phyloP scores from a whole-genome alignment of 2,797 vertebrate genomes.

The Tamandua tetradactyla region DNA sequence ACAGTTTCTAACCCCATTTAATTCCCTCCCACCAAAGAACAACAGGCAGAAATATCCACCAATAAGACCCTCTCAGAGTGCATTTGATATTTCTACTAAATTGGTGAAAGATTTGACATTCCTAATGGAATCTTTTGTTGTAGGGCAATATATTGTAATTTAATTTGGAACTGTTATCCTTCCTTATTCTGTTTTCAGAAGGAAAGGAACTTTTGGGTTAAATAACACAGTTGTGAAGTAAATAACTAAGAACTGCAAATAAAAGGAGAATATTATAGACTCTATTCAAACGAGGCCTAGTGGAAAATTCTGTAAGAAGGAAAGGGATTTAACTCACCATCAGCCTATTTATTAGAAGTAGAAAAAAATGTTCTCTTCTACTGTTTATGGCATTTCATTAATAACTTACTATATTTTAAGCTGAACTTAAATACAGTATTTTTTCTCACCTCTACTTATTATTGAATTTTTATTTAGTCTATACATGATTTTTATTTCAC shows the following conservation, averaged over 20 bases:
- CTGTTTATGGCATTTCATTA: slow-evolving; percentile 47
- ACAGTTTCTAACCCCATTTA: not conserved
- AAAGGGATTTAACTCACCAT: slow-evolving; percentile 42
- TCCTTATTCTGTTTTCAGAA: slow-evolving; percentile 16
- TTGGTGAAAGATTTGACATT: slow-evolving; percentile 20
- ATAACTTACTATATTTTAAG: slow-evolving; percentile 31
- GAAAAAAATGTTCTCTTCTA: slow-evolving; percentile 25
- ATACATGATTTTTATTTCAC: slow-evolving; percentile 66
- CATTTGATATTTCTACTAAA: slow-evolving; percentile 31
- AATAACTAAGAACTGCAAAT: slow-evolving; percentile 51
- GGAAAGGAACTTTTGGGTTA: slow-evolving; percentile 21
- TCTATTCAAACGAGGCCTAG: slow-evolving; percentile 47
- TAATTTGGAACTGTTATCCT: slow-evolving; percentile 49
- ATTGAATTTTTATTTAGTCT: slow-evolving; percentile 47
- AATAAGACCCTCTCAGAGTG: not conserved
- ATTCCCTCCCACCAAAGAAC: not conserved
- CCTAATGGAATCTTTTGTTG: slow-evolving; percentile 50
- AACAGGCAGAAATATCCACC: not conserved
- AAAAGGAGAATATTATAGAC: slow-evolving; percentile 55
- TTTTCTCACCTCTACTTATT: slow-evolving; percentile 56
- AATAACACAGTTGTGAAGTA: slow-evolving; percentile 14
- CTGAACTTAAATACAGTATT: slow-evolving; percentile 40
- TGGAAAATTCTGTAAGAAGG: slow-evolving; percentile 6
- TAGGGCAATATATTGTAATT: not conserved
- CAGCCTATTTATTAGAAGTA: slow-evolving; percentile 9